These are phyloP conservation scores for Atherinomorus stipes DNA, from an alignment of 2,113 vertebrate species.

Conservation along the genomic window DNA sequence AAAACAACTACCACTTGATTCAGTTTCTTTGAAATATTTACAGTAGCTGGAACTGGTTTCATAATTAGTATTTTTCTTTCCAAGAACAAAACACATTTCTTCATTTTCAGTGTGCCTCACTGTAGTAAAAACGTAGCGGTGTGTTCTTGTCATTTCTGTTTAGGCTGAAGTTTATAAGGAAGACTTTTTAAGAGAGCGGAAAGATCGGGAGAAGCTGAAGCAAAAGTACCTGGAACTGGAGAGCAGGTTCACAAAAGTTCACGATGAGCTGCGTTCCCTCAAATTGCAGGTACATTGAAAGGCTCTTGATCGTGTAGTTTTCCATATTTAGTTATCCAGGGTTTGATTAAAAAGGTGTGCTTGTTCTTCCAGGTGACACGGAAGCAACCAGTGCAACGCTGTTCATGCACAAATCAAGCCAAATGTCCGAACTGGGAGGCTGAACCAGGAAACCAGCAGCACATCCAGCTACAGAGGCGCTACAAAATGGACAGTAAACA, in stretches of 20 bases:
- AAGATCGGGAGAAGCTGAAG: conserved; percentile 70
- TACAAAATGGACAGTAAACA: conserved; percentile 3
- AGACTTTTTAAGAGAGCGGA: conserved; percentile 73
- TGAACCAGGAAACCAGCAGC: not conserved
- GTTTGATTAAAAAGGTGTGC: not conserved
- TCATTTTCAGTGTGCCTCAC: too few species aligned
- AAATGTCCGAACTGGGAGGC: not conserved
- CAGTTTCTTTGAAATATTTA: not conserved
- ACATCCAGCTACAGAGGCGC: conserved; percentile 11
- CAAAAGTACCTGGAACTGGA: conserved; percentile 65
- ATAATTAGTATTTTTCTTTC: not conserved
- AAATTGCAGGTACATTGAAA: conserved; percentile 60
- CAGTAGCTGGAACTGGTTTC: too few species aligned
- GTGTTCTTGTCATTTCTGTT: not conserved
- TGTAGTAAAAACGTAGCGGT: too few species aligned
- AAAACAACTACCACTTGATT: not conserved
- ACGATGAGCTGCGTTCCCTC: conserved; percentile 45
- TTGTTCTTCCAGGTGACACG: conserved; percentile 32
- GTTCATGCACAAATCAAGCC: conserved; percentile 11
- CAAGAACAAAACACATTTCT: not conserved
- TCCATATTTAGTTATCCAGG: not conserved
- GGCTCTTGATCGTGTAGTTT: too few species aligned
- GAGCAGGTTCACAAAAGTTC: conserved; percentile 63
- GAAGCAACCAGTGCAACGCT: not conserved
- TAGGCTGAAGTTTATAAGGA: conserved; percentile 77